Evolutionary conservation across 2,888 invertebrate genomes (phyloP), one percentile per base, ranked within the genome.

Genomic region (Seira ritae): DNA sequence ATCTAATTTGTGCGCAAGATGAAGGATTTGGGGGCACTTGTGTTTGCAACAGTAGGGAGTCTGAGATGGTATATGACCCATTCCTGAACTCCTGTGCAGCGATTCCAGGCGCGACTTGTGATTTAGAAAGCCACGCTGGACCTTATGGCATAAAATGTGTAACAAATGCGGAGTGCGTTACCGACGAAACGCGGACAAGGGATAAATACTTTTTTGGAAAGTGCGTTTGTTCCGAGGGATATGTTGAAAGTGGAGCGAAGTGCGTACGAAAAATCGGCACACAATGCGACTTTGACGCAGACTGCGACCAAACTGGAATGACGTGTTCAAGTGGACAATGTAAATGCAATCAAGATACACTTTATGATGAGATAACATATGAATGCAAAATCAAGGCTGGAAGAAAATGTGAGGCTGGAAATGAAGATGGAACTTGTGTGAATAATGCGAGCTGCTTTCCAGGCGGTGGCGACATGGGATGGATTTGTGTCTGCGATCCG

Each of bases 271-370:
- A 66, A 24, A 12, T 72, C 4, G 81, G 81, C 0, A 37, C 62
- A 0, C 15, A 15, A 0, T 82, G 81, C 22, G 19, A 37, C 2
- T 2, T 67, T 19, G 72, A 76, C 42, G 23, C 19, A 1, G 81
- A 82, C 66, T 82, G 81, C 42, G 72, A 72, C n/a, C 24, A 76
- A 22, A 60, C 22, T 0, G 81, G 76, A n/a, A 50, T 76, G 15
- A 4, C n/a, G 24, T 81, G 81, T 50, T 4, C 42, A 0, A 19
- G 70, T 0, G 66, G 71, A 17, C 8, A 31, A 2, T 81, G 81
- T 55, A 2, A n/a, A 3, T 81, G 81, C 15, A 3, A 20, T 0
- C 1, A 17, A 1, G 81, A 71, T 17, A 46, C 66, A 23, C 1
- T 81, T 1, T 71, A 62, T 17, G 19, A 50, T 55, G 23, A 66